phyloP scores from a whole-genome alignment of 2,113 vertebrate species.

The Gobio gobio region DNA sequence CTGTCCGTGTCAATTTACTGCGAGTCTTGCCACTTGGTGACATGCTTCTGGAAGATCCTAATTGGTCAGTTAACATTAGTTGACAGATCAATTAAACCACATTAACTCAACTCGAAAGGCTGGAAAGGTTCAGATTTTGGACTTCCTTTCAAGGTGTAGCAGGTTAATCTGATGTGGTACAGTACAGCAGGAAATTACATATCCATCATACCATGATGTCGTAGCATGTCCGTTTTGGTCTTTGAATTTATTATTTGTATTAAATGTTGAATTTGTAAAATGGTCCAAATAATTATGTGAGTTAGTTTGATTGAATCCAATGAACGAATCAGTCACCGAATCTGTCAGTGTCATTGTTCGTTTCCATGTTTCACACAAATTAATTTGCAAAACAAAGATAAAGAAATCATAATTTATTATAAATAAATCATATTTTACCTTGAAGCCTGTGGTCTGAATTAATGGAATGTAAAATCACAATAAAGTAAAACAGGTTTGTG shows the following conservation, averaged over 20 bases:
- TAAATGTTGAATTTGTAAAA: background rate
- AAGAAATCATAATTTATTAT: background rate
- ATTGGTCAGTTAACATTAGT: conserved; percentile 59
- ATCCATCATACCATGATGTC: no score
- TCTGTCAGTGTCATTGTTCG: background rate
- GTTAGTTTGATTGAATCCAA: no score
- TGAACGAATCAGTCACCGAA: background rate
- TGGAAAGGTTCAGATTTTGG: conserved; percentile 32
- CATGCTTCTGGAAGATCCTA: conserved; percentile 51
- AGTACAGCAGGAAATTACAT: conserved; percentile 11
- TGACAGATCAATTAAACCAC: conserved; percentile 56
- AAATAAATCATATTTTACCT: background rate
- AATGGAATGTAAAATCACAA: no score
- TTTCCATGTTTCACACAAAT: background rate
- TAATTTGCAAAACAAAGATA: background rate
- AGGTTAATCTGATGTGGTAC: background rate
- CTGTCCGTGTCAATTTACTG: conserved; percentile 52
- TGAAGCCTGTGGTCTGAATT: no score
- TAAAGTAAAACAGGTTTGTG: no score
- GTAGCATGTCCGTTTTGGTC: no score
- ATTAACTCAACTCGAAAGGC: conserved; percentile 38
- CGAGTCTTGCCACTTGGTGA: conserved; percentile 38
- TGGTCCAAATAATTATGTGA: background rate
- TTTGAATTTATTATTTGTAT: background rate
- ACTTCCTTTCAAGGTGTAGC: conserved; percentile 22